Percentiles rank a stretch among this genome's conserved stretches.
These are phyloP conservation scores for Ashinkailepas kermadecensis DNA, from an alignment of 2,888 invertebrate genomes.

Conservation along the genomic window DNA sequence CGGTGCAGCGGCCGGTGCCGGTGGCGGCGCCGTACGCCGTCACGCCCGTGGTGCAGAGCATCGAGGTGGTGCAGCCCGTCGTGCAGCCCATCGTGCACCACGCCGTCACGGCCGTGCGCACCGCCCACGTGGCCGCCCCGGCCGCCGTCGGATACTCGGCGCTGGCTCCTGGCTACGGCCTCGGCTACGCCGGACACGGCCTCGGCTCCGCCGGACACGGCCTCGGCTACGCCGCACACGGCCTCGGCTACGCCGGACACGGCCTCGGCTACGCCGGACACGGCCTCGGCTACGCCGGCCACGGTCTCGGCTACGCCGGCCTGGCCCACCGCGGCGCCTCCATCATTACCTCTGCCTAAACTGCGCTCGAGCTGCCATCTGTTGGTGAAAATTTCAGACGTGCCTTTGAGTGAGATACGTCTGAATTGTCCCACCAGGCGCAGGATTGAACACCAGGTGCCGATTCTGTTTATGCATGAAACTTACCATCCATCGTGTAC, in stretches of 20 bases:
- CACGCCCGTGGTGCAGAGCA: constrained; percentile 2
- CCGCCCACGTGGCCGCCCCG: neutral
- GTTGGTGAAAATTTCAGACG: constrained; percentile 9
- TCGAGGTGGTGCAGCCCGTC: constrained; percentile 11
- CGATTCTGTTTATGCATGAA: neutral
- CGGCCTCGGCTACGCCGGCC: neutral
- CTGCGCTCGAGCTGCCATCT: neutral
- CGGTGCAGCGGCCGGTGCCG: neutral
- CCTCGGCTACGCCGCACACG: neutral
- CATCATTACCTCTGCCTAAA: neutral
- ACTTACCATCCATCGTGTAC: neutral
- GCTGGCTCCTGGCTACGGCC: neutral
- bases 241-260: neutral
- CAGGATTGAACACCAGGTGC: neutral
- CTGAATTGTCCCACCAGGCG: neutral
- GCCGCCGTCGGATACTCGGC: neutral
- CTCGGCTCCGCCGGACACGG: too few species aligned
- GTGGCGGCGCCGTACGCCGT: neutral
- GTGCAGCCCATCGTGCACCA: neutral
- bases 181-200: neutral
- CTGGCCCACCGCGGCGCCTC: neutral
- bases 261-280: too few species aligned
- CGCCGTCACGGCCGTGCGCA: neutral
- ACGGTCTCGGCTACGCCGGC: neutral
- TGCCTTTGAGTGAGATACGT: constrained; percentile 12